These are phyloP conservation scores for Caenorhabditis zanzibari DNA, from an alignment of 2,888 invertebrate genomes.

Conservation along the genomic window DNA sequence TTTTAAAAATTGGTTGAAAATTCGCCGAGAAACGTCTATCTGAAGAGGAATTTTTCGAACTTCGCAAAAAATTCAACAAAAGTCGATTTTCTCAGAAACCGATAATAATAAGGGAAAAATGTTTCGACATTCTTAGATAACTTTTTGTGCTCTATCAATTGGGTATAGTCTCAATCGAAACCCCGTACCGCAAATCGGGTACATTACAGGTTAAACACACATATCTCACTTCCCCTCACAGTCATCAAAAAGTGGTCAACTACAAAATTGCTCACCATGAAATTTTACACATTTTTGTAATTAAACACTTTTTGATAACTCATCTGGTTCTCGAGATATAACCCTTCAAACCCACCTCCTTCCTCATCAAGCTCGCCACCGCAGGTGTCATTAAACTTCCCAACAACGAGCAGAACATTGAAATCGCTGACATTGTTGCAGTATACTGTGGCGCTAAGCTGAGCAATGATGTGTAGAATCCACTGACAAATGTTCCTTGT, in stretches of 20 bases:
- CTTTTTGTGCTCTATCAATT: too few relatives aligned
- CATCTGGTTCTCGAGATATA: neutral
- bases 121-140: too few relatives aligned
- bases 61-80: too few relatives aligned
- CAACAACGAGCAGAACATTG: constrained; percentile 72
- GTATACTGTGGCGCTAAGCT: constrained; percentile 77
- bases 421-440: constrained; percentile 76
- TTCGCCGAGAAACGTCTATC: too few relatives aligned
- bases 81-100: too few relatives aligned
- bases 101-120: too few relatives aligned
- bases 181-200: too few relatives aligned
- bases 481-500: constrained; percentile 69
- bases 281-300: neutral
- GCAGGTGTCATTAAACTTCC: constrained; percentile 71
- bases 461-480: constrained; percentile 75
- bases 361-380: constrained; percentile 65
- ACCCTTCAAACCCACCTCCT: constrained; percentile 37
- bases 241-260: neutral
- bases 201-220: too few relatives aligned
- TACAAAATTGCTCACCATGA: neutral
- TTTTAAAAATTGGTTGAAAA: too few relatives aligned
- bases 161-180: too few relatives aligned
- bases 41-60: too few relatives aligned
- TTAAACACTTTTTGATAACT: neutral
- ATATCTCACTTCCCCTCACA: too few relatives aligned